Conservation (phyloP, 2,888 invertebrate genomes). For the Chrysodeixis includens region DNA sequence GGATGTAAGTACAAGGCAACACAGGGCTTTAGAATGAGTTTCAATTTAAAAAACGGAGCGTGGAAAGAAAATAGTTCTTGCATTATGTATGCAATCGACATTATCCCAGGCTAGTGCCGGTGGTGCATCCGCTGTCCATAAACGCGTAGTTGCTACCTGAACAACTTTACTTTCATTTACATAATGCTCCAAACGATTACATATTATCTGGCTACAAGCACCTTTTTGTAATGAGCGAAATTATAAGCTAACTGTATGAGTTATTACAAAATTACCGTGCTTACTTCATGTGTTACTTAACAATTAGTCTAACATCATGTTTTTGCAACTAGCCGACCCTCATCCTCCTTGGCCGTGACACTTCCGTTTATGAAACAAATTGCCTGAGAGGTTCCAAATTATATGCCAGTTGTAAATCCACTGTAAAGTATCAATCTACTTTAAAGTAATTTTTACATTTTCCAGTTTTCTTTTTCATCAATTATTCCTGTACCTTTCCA, state of each 20-base stretch:
- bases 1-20: no score
- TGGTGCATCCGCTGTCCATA: conserved; percentile 58
- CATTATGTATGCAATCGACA: conserved; percentile 69
- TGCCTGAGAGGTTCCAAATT: not conserved
- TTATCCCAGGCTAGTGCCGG: conserved; percentile 59
- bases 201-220: conserved; percentile 30
- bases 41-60: conserved; percentile 43
- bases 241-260: conserved; percentile 14
- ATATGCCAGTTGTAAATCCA: no score
- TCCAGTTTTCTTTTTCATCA: no score
- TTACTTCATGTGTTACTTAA: not conserved
- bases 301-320: not conserved
- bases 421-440: no score
- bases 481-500: no score
- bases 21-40: conserved; percentile 25
- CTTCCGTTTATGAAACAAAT: conserved; percentile 3
- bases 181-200: conserved; percentile 67
- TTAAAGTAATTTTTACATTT: no score
- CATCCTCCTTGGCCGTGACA: not conserved
- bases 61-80: conserved; percentile 57
- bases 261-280: conserved; percentile 1
- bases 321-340: not conserved
- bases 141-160: conserved; percentile 59
- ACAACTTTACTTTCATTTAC: conserved; percentile 77
- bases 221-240: conserved; percentile 27